Evolutionary conservation across 2,888 invertebrate genomes (phyloP), one percentile per base, ranked within the genome.

Genomic region (Hydropsyche betteni): DNA sequence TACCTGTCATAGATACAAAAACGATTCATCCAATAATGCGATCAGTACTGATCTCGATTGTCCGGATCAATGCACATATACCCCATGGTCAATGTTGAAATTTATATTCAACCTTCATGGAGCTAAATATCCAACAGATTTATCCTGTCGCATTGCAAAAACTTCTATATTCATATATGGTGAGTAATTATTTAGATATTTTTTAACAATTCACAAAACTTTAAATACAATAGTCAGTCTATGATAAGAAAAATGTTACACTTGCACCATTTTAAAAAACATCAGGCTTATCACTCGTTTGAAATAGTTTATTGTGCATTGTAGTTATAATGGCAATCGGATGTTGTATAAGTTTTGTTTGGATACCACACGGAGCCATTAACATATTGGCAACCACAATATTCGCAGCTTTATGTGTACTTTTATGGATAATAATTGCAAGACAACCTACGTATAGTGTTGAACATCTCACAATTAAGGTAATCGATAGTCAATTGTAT

Each of bases 51-150:
- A 64, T 33, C 36, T 34, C n/a, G 64, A 64, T 36, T 7, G 5
- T 16, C 8, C 58, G 16, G 58, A 58, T 24, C 16, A 58, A 14
- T 24, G 58, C 14, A 24, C 58, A 16, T 80, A 81, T 0, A 69
- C 75, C 1, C 81, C 85, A 10, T 83, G 80, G 80, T 82, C 81
- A 75, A 84, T 87, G 5, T 81, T 88, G 51, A 87, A 88, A 14
- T 90, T 91, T 81, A 82, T 91, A 52, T 92, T 93, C 82, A 94
- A 94, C 85, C 85, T 94, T 76, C 89, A 93, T 74, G 91, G 91
- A 52, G 87, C 90, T 69, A 92, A 92, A 82, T 86, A 90, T 76
- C 92, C 94, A 34, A 91, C 90, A 6, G 83, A 86, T 0, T 86
- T 90, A 34, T 91, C 94, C 0, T 89, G 91, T 34, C 84, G 82